A percentile compares a stretch with the other conserved stretches of the same genome.
phyloP scores from a whole-genome alignment of 2,888 invertebrate species.

The Acanthosepion esculentum region DNA sequence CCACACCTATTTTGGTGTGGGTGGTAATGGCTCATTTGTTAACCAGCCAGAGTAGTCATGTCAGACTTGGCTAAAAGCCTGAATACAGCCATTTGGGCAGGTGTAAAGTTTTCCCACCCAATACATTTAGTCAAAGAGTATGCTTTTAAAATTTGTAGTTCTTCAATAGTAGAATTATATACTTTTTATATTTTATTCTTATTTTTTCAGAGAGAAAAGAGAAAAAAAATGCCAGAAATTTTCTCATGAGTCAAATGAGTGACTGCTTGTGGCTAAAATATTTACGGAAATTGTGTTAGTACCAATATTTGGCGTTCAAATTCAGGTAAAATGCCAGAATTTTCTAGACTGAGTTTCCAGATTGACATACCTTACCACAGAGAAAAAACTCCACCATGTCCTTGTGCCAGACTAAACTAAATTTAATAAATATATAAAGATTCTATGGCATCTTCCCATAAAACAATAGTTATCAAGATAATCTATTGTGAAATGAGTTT shows the following conservation, averaged over 20 bases:
- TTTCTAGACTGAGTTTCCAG: too few species aligned
- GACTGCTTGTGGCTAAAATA: neutral
- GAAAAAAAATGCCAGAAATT: neutral
- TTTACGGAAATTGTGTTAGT: too few species aligned
- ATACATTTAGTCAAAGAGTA: neutral
- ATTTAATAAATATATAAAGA: too few species aligned
- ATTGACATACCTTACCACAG: neutral
- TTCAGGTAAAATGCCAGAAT: too few species aligned
- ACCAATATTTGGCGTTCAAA: too few species aligned
- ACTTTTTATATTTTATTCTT: neutral
- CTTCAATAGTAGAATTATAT: neutral
- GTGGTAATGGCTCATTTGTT: neutral
- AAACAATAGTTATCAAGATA: too few species aligned
- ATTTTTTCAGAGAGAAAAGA: neutral
- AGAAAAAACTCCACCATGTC: neutral
- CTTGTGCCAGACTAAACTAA: too few species aligned
- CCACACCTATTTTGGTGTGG: too few species aligned
- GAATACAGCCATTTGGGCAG: neutral
- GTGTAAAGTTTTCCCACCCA: neutral
- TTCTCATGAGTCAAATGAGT: neutral
- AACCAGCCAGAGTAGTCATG: neutral
- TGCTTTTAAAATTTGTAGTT: neutral
- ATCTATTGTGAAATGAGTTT: too few species aligned
- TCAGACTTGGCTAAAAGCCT: slow-evolving; percentile 17
- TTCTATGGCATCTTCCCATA: too few species aligned